Percentiles rank a stretch among this genome's conserved stretches.
These are phyloP conservation scores for Oopsacas minuta DNA, from an alignment of 37 sponge, comb jelly and placozoan genomes.

Conservation along the genomic window DNA sequence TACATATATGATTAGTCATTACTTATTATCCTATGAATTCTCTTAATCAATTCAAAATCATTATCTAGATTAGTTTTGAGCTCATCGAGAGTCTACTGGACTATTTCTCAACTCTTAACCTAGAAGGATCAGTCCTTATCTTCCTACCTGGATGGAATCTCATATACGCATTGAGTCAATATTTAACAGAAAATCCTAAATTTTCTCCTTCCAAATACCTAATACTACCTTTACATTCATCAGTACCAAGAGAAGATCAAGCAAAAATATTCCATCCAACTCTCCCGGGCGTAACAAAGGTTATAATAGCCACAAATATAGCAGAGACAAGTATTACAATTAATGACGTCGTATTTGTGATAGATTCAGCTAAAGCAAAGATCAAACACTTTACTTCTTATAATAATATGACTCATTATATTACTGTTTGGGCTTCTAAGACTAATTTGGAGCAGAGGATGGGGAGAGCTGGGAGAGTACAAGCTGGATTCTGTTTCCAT, in stretches of 20 bases:
- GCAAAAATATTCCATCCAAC: background rate
- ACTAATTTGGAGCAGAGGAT: conserved; percentile 66
- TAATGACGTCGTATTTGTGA: conserved; percentile 58
- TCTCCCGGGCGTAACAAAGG: conserved; percentile 17
- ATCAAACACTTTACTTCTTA: conserved; percentile 55
- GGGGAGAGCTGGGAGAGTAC: conserved; percentile 59
- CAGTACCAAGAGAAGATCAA: background rate
- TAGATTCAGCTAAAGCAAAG: conserved; percentile 55
- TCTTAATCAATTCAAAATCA: background rate
- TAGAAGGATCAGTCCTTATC: conserved; percentile 48
- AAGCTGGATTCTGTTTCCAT: conserved; percentile 67
- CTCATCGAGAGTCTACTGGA: conserved; percentile 35
- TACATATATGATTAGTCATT: too few species aligned
- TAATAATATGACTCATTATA: conserved; percentile 53
- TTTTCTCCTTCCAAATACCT: background rate
- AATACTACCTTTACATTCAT: background rate
- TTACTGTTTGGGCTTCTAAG: conserved; percentile 61
- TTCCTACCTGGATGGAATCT: conserved; percentile 71
- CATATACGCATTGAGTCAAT: conserved; percentile 47
- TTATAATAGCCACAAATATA: conserved; percentile 58
- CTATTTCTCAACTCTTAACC: conserved; percentile 34
- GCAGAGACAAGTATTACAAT: conserved; percentile 69
- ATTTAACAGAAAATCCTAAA: background rate
- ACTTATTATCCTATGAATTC: too few species aligned
- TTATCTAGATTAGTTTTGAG: conserved; percentile 31